Base-by-base conservation (phyloP, 2,113 vertebrate genomes). In the Lepisosteus osseus region DNA sequence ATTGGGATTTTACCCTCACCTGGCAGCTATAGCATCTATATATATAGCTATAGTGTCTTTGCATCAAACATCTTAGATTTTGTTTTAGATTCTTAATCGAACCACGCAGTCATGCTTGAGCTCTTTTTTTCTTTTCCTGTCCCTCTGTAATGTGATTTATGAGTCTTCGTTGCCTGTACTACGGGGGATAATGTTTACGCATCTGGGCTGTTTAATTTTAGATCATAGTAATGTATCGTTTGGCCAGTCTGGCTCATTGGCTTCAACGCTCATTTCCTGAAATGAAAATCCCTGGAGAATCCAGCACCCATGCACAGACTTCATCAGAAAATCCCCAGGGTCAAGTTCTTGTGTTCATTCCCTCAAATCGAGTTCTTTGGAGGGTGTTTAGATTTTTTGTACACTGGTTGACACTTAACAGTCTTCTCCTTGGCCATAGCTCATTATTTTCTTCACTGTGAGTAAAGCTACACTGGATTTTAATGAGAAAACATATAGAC, bases 281-380 rank as follows among this genome's bases (percentile, higher is more conserved):
- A 78, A 62, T 83, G 57, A 72, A 73, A 82, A 74, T 72, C 59
- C 67, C 75, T 72, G 54, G 76, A 70, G 47, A 67, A 72, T 77
- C 74, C 75, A 68, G 62, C 71, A 75, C 8, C 64, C 68, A 42
- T 76, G 44, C 14, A n/a, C 13, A 13, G 8, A 17, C 47, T 4
- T 14, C 14, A 12, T 6, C 66, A 2, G 44, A 17, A 29, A 55
- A 12, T 12, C 14, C 51, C 8, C 66, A 54, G 45, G 45, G 65
- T 8, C 44, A 42, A 47, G 8, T 14, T 54, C 65, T n/a, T 15
- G 40, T 41, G 41, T 64, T 4, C 11, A 7, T 44, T 13, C 42
- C 13, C 43, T 41, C 64, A 43, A n/a, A 45, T 42, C 5, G 43
- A 44, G 64, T 65, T 42, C 9, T 5, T 14, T 3, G 64, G 41